Evolutionary conservation across 2,888 invertebrate genomes (phyloP), one percentile per base, ranked within the genome.

Genomic region (Athetis lepigone): DNA sequence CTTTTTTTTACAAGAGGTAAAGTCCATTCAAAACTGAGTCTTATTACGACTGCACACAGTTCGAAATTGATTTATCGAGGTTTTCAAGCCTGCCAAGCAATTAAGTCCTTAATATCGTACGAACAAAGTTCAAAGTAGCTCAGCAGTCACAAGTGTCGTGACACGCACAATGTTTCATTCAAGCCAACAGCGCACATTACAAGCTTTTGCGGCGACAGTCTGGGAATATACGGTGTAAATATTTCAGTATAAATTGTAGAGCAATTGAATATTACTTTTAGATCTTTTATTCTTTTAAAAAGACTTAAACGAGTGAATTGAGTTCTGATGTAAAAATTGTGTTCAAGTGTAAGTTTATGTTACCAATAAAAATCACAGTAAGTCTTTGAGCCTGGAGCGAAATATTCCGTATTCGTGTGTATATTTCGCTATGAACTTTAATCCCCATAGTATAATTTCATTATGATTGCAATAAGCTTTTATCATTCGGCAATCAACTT

Each of bases 161-260:
- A 9, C 13, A 43, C 74, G 77, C 78, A 71, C 74, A 79, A 74
- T 79, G 65, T 60, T 49, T 43, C 52, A 45, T 54, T n/a, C 8
- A 59, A 61, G 55, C 69, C 58, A 66, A 49, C 58, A 54, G 65
- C 75, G 57, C 62, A 67, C 61, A 62, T 60, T 57, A 36, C 45
- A 46, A 67, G 62, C 63, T 65, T 69, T 69, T 52, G 62, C 67
- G 27, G 50, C 18, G n/a, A 58, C 55, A 68, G 60, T 39, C 65
- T 47, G 62, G 46, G 4, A 8, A 57, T 65, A 67, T 73, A 58
- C 75, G 52, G 50, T 43, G 27, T 37, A 56, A 60, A 57, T 55
- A 18, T 27, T 5, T 6, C 7, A 40, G 19, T 11, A 56, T 57
- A 16, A n/a, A n/a, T n/a, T n/a, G n/a, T n/a, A n/a, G n/a, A n/a